Percentiles rank a stretch among this genome's conserved stretches.
phyloP scores from a whole-genome alignment of 2,797 vertebrate genomes.

The Aphelocoma californica region DNA sequence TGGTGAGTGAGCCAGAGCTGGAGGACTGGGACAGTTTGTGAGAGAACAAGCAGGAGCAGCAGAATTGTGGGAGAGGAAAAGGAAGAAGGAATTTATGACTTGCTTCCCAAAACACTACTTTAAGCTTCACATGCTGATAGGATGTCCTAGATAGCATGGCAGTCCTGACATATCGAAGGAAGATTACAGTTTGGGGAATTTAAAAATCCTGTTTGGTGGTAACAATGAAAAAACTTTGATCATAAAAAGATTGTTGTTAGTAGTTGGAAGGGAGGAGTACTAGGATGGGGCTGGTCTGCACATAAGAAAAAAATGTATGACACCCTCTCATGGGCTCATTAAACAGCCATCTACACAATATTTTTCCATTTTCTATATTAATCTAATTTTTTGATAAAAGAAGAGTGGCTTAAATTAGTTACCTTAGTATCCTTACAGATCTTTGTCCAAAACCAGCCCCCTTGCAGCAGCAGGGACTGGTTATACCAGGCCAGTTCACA shows the following conservation, averaged over 20 bases:
- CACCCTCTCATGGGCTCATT: neutral
- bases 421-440: neutral
- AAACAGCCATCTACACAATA: neutral
- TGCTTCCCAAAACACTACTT: neutral
- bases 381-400: conserved; percentile 51
- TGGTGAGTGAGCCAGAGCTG: neutral
- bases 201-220: neutral
- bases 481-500: neutral
- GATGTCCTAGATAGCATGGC: neutral
- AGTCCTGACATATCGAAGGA: neutral
- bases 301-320: neutral
- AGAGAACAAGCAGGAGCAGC: neutral
- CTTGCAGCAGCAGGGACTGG: neutral
- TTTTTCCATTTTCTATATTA: conserved; percentile 22
- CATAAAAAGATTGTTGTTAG: neutral
- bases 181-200: neutral
- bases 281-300: neutral
- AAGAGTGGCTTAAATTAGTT: conserved; percentile 1
- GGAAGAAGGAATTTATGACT: neutral
- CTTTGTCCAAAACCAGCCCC: neutral
- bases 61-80: neutral
- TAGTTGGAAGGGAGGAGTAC: neutral
- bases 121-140: neutral
- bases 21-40: neutral
- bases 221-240: neutral